A percentile compares a stretch with the other conserved stretches of the same genome.
Conservation (phyloP, 1,140 invertebrate genomes). For the Drosophila suzukii region DNA sequence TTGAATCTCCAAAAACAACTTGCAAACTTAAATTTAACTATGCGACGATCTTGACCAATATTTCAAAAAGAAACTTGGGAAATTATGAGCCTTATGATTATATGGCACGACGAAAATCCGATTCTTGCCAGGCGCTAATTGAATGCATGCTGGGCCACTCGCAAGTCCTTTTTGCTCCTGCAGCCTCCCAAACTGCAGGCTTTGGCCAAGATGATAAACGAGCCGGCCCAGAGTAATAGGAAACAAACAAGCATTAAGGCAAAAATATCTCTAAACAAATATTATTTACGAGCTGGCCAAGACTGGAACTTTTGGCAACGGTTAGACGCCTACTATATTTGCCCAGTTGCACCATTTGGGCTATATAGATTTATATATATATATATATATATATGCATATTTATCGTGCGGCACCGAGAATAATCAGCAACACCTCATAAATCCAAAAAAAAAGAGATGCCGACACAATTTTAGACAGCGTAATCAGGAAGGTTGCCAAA, state of each 20-base stretch:
- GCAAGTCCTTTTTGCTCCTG: constrained; percentile 30
- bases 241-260: constrained; percentile 73
- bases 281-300: constrained; percentile 63
- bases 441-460: constrained; percentile 39
- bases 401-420: constrained; percentile 54
- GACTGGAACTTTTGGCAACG: constrained; percentile 60
- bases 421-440: constrained; percentile 78
- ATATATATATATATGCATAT: constrained; percentile 24
- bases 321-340: constrained; percentile 49
- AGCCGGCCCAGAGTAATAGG: constrained; percentile 57
- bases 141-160: constrained; percentile 70
- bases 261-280: constrained; percentile 75
- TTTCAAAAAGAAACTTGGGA: constrained; percentile 6
- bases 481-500: constrained; percentile 51
- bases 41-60: constrained; percentile 1
- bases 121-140: constrained; percentile 65
- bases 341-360: constrained; percentile 24
- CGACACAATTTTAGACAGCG: constrained; percentile 25
- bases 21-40: neutral
- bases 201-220: constrained; percentile 65
- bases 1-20: too few species aligned
- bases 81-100: constrained; percentile 55
- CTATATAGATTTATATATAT: constrained; percentile 19
- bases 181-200: constrained; percentile 50
- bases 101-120: constrained; percentile 49